Conservation (phyloP, 1,140 invertebrate genomes). For the Apis laboriosa region DNA sequence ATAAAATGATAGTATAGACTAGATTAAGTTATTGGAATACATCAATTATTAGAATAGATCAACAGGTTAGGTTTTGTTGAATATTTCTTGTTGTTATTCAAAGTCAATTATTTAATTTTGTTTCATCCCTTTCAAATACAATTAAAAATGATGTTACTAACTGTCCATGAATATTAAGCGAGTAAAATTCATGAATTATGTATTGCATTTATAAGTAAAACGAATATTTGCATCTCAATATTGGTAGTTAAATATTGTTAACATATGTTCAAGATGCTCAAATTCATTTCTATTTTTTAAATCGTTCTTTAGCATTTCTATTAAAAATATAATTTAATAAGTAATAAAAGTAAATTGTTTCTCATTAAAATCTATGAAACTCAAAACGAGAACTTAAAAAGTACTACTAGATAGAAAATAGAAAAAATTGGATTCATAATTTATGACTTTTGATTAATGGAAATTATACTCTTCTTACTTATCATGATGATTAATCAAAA, state of each 20-base stretch:
- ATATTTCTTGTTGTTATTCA: neutral
- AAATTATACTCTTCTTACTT: neutral
- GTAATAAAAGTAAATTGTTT: neutral
- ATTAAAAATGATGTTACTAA: conserved; percentile 1
- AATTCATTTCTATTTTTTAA: conserved; percentile 1
- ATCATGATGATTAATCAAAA: neutral
- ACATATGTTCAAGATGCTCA: neutral
- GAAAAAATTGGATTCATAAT: neutral
- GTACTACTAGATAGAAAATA: neutral
- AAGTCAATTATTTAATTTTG: neutral
- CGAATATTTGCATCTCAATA: neutral
- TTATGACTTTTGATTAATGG: neutral
- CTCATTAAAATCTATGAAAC: neutral
- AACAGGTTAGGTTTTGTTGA: neutral
- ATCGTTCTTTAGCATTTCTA: neutral
- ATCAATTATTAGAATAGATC: neutral
- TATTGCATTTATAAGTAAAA: neutral
- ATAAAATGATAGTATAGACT: neutral
- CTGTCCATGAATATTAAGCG: conserved; percentile 14
- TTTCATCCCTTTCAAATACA: neutral
- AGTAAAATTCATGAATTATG: conserved; percentile 18
- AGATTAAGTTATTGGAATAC: too few relatives aligned
- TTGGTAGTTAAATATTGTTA: too few relatives aligned
- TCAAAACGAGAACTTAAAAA: neutral
- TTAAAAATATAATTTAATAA: neutral